Base-by-base conservation (phyloP, 2,113 vertebrate species). In the Rynchops niger region DNA sequence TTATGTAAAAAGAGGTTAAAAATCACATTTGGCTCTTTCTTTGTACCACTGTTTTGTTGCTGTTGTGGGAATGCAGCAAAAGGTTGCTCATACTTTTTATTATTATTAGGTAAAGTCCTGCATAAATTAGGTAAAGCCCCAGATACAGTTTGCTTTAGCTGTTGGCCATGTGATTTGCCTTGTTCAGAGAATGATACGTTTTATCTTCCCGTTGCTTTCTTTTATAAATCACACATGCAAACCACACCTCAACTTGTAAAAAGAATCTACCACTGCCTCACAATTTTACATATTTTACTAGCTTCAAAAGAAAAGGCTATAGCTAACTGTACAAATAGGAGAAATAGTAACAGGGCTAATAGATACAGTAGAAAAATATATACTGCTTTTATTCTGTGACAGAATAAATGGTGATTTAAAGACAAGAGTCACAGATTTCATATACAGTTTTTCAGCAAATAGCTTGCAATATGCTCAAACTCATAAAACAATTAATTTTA, bases 1-100 rank as follows among this genome's bases (percentile, higher is more conserved):
- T 98, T 98, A 96, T 98, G 98, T 97, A 98, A 98, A 98, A 98
- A 97, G 95, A 98, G 97, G 98, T 98, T 98, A 98, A 98, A 98
- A 97, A 97, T 96, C 97, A 93, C 97, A 98, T 98, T 98, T 98
- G 98, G 98, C 98, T 98, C 94, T 96, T 97, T 93, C 96, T 97
- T 82, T 95, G 23, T 97, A 93, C 93, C 91, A 95, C 97, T 97
- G 86, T 97, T 98, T 96, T 97, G 96, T 97, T 98, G 96, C 91
- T 98, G 91, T 91, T 97, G 86, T 91, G 97, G 93, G 97, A 98
- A 97, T 97, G 95, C 88, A 97, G 95, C 94, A 97, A 97, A 97
- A 98, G 95, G 86, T 97, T 98, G 90, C 81, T 96, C 96, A 90
- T 95, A 97, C 94, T 97, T 96, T 76, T 96, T 95, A 97, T 97